A percentile compares a stretch with the other conserved stretches of the same genome.
Evolutionary conservation across 2,888 invertebrate species (phyloP).

Genomic region (Argyresthia albistria): DNA sequence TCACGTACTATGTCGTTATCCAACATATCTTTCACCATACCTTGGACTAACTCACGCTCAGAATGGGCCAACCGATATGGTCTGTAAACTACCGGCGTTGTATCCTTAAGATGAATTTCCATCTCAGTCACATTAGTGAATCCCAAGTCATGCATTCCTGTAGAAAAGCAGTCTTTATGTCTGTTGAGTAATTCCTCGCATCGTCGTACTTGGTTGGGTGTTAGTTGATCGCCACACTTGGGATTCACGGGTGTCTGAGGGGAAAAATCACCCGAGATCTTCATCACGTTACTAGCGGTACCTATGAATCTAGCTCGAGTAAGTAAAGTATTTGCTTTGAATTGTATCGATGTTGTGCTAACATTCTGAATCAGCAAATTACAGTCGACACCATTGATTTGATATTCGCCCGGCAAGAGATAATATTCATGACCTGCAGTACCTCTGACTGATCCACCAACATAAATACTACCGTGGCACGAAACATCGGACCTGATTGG

Average conservation of each 20-base stretch:
- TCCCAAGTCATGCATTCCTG: neutral
- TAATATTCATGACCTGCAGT: neutral
- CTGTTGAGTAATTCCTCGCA: neutral
- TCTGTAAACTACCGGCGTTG: neutral
- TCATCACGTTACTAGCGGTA: neutral
- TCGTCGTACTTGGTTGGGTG: neutral
- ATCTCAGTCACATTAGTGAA: neutral
- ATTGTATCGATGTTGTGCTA: neutral
- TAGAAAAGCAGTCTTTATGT: neutral
- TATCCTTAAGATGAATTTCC: neutral
- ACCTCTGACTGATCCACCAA: neutral
- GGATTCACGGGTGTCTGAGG: no score
- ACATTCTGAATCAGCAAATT: neutral
- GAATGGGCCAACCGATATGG: conserved; percentile 6
- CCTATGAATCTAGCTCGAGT: neutral
- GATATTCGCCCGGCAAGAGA: neutral
- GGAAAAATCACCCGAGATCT: no score
- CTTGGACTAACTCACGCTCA: neutral
- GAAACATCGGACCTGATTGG: neutral
- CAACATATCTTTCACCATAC: conserved; percentile 1
- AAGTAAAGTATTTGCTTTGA: neutral
- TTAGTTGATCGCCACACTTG: neutral
- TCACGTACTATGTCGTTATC: neutral
- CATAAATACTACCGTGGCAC: neutral
- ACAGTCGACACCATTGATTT: neutral